phyloP scores from a whole-genome alignment of 2,797 vertebrate genomes.

The Anguilla marmorata region DNA sequence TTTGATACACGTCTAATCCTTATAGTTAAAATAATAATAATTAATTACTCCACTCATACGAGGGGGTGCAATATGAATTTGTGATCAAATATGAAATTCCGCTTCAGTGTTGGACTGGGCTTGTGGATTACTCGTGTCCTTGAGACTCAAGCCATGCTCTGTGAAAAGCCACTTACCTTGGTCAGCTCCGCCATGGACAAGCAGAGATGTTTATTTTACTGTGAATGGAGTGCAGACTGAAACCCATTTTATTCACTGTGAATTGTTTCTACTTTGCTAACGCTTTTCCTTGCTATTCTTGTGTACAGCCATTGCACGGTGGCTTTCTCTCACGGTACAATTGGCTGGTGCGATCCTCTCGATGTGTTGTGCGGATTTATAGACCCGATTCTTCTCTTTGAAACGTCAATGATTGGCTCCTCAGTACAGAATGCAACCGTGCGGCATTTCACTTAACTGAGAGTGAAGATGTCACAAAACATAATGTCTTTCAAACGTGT shows the following conservation, averaged over 20 bases:
- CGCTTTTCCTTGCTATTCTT: slow-evolving; percentile 25
- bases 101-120: background rate
- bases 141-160: slow-evolving; percentile 27
- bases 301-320: background rate
- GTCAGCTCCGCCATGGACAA: slow-evolving; percentile 55
- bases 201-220: slow-evolving; percentile 50
- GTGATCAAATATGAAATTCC: background rate
- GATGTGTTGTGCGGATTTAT: background rate
- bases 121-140: slow-evolving; percentile 25
- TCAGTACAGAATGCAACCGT: background rate
- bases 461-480: background rate
- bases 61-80: background rate
- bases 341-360: background rate
- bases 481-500: background rate
- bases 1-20: background rate
- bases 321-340: background rate
- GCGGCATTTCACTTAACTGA: background rate
- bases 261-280: slow-evolving; percentile 28
- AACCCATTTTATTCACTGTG: slow-evolving; percentile 35
- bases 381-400: background rate
- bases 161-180: slow-evolving; percentile 41
- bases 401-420: background rate
- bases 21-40: background rate
- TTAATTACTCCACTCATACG: background rate
- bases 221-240: slow-evolving; percentile 39